Conservation (phyloP, 2,113 vertebrate species). For the Laticauda laticaudata region DNA sequence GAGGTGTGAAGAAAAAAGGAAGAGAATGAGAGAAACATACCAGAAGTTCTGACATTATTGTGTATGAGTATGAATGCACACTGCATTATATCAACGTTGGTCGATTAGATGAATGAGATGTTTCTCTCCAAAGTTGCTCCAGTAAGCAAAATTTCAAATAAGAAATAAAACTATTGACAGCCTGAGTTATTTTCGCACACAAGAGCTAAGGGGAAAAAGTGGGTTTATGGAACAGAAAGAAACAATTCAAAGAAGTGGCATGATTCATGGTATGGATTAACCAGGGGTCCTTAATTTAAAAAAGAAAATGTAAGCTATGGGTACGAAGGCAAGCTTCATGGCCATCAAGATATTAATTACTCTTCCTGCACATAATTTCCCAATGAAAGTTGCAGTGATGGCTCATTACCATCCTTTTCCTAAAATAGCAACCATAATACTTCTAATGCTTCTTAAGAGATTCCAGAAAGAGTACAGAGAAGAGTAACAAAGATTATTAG, state of each 20-base stretch:
- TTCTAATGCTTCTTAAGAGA: too few species aligned
- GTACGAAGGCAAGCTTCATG: not conserved
- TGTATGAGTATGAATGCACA: not conserved
- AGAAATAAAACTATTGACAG: slow-evolving; percentile 1
- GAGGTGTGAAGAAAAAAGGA: not conserved
- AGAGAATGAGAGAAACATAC: not conserved
- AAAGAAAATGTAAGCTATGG: not conserved
- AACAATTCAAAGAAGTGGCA: slow-evolving; percentile 14
- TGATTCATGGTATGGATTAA: slow-evolving; percentile 5
- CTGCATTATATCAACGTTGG: not conserved
- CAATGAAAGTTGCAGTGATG: not conserved
- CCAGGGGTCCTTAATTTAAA: not conserved
- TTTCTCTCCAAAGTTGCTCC: not conserved
- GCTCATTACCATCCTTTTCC: not conserved
- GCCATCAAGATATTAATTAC: not conserved
- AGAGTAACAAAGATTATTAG: too few species aligned
- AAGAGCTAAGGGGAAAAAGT: slow-evolving; percentile 2
- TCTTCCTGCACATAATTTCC: not conserved
- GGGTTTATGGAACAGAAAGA: not conserved
- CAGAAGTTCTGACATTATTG: not conserved
- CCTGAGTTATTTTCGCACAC: not conserved
- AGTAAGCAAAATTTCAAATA: slow-evolving; percentile 23
- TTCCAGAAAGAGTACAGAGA: too few species aligned
- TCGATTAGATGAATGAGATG: not conserved
- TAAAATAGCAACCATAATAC: not conserved